Evolutionary conservation across 2,888 invertebrate species (phyloP).

Genomic region (Agrotis puta): DNA sequence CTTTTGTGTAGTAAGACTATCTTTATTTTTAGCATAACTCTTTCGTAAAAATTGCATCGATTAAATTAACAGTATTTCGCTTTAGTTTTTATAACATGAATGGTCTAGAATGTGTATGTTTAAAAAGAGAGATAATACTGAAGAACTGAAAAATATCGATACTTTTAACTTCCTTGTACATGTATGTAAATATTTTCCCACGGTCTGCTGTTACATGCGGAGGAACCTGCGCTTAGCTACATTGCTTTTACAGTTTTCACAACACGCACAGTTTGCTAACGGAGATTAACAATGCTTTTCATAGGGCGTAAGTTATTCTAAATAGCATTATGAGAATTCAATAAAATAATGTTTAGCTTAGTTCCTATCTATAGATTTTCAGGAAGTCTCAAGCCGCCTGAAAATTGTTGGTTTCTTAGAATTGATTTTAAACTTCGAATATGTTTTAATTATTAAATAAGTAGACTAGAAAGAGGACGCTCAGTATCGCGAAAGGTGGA

Average conservation of each 20-base stretch:
- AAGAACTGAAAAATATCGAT: conserved; percentile 20
- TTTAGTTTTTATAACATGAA: conserved; percentile 32
- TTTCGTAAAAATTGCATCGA: conserved; percentile 25
- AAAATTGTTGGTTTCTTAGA: neutral
- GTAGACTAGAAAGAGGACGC: too few species aligned
- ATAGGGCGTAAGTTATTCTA: neutral
- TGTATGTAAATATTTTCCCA: conserved; percentile 37
- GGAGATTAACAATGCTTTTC: neutral
- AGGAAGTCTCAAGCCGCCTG: neutral
- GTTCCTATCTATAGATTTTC: neutral
- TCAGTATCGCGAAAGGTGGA: too few species aligned
- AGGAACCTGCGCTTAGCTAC: conserved; percentile 23
- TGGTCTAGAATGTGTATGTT: conserved; percentile 35
- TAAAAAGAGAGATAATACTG: conserved; percentile 24
- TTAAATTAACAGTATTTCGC: conserved; percentile 14
- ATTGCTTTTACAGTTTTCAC: conserved; percentile 33
- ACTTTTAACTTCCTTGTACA: conserved; percentile 21
- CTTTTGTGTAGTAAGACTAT: neutral
- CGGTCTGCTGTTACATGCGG: conserved; percentile 27
- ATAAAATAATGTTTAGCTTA: neutral
- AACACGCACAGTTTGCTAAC: conserved; percentile 8
- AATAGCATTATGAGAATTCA: too few species aligned
- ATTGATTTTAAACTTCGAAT: neutral
- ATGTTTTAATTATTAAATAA: too few species aligned
- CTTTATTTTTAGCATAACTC: conserved; percentile 29